Evolutionary conservation across 2,113 vertebrate species (phyloP).

Genomic region (Colius striatus): DNA sequence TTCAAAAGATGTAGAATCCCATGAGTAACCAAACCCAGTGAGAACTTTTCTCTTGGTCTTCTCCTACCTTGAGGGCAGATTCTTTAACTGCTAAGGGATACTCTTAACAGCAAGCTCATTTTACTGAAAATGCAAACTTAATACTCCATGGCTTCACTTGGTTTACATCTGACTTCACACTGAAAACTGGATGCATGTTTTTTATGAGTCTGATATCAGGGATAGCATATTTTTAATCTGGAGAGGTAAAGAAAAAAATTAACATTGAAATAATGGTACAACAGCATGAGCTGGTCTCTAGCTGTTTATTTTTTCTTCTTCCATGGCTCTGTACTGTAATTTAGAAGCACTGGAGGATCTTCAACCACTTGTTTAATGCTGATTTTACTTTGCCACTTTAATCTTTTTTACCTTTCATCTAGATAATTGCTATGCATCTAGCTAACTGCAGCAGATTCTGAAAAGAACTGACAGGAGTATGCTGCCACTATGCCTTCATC

Average conservation of each 20-base stretch:
- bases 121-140: neutral
- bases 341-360: conserved; percentile 14
- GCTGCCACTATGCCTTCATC: neutral
- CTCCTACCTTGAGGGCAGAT: neutral
- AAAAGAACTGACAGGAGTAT: neutral
- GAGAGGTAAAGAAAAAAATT: neutral
- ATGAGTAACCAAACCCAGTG: neutral
- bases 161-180: neutral
- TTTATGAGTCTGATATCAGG: neutral
- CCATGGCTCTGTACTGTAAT: conserved; percentile 14
- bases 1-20: neutral
- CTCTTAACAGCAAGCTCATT: neutral
- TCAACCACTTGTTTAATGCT: neutral
- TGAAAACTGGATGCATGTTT: neutral
- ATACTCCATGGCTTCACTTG: neutral
- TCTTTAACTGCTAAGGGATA: neutral
- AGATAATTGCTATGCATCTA: neutral
- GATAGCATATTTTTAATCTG: neutral
- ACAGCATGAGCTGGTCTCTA: neutral
- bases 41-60: neutral
- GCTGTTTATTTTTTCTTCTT: neutral
- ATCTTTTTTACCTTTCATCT: conserved; percentile 27
- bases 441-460: conserved; percentile 20
- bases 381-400: conserved; percentile 34
- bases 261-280: neutral